phyloP scores from a whole-genome alignment of 2,113 vertebrate genomes.

The Sorex fumeus region DNA sequence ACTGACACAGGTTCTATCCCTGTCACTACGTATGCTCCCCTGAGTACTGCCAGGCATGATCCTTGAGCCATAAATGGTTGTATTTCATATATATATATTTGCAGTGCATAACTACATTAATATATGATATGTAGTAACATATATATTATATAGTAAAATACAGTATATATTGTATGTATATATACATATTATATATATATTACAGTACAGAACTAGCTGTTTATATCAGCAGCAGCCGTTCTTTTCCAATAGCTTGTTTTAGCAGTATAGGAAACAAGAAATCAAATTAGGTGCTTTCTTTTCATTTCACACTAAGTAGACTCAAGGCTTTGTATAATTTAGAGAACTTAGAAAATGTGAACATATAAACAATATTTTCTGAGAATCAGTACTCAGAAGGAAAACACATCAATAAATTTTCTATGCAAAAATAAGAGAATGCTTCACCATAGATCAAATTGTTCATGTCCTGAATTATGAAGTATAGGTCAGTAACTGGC shows the following conservation, averaged over 20 bases:
- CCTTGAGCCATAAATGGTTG: no score
- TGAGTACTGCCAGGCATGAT: no score
- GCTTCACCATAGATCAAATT: conserved; percentile 32
- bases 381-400: conserved; percentile 28
- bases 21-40: no score
- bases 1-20: no score
- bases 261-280: conserved; percentile 75
- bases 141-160: no score
- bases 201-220: conserved; percentile 72
- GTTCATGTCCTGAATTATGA: neutral
- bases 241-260: conserved; percentile 21
- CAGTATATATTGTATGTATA: no score
- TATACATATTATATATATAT: no score
- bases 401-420: conserved; percentile 34
- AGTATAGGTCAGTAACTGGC: conserved; percentile 6
- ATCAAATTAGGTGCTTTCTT: conserved; percentile 83
- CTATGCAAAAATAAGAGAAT: conserved; percentile 13
- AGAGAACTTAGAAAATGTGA: conserved; percentile 52
- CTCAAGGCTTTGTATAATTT: conserved; percentile 63
- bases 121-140: no score
- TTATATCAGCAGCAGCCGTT: conserved; percentile 80
- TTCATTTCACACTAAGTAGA: conserved; percentile 55
- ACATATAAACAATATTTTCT: conserved; percentile 47
- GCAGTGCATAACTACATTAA: no score
- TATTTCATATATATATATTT: no score